Evolutionary conservation across 2,888 invertebrate species (phyloP).

Genomic region (Hydriomena furcata): DNA sequence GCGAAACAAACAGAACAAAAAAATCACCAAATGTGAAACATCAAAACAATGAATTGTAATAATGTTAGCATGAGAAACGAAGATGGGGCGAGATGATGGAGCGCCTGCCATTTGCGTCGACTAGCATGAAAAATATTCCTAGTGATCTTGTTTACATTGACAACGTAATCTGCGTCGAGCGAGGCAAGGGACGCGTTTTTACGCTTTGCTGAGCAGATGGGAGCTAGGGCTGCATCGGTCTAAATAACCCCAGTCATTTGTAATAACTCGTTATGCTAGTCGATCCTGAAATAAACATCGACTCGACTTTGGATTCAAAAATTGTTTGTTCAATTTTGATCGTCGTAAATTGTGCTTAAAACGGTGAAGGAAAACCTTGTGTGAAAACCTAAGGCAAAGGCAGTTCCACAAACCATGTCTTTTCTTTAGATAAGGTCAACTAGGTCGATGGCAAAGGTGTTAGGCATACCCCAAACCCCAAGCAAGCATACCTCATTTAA

Average conservation of each 20-base stretch:
- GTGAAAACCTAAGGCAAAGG: too few relatives aligned
- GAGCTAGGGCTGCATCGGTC: constrained; percentile 40
- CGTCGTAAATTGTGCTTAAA: too few relatives aligned
- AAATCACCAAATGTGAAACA: constrained; percentile 37
- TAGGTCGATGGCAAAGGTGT: too few relatives aligned
- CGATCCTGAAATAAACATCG: background rate
- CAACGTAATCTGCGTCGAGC: constrained; percentile 59
- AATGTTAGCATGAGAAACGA: constrained; percentile 65
- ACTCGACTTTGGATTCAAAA: too few relatives aligned
- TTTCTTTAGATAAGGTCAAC: too few relatives aligned
- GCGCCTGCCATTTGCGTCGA: constrained; percentile 63
- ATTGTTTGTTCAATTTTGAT: too few relatives aligned
- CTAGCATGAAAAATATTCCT: constrained; percentile 68
- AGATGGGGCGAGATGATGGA: constrained; percentile 66
- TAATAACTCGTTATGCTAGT: constrained; percentile 18
- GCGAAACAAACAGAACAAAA: constrained; percentile 27
- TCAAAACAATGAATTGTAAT: constrained; percentile 71
- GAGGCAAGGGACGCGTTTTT: constrained; percentile 46
- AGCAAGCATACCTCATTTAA: too few relatives aligned
- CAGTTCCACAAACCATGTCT: too few relatives aligned
- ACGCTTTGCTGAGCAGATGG: constrained; percentile 57
- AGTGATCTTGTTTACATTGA: constrained; percentile 75
- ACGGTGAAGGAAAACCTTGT: too few relatives aligned
- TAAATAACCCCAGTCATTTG: constrained; percentile 37
- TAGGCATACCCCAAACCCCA: too few relatives aligned